Conservation (phyloP, 2,797 vertebrate species). For the Scleropages formosus region DNA sequence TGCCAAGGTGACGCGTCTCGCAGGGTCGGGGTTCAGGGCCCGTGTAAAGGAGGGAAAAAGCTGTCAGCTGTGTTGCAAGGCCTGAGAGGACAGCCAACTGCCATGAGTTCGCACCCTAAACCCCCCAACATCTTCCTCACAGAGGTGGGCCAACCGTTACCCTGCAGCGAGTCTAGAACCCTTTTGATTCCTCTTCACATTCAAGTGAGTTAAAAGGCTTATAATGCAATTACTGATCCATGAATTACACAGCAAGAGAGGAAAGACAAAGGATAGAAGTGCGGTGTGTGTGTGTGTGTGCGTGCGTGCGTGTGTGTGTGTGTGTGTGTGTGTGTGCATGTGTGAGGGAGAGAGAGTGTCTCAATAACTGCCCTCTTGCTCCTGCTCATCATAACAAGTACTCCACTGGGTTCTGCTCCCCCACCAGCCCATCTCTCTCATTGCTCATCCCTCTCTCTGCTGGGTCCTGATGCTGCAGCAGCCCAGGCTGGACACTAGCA, state of each 20-base stretch:
- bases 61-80: slow-evolving; percentile 60
- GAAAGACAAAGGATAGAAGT: not conserved
- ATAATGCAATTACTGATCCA: not conserved
- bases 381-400: slow-evolving; percentile 14
- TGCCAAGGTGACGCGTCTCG: slow-evolving; percentile 59
- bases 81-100: not conserved
- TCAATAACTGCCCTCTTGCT: slow-evolving; percentile 45
- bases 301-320: too few species aligned
- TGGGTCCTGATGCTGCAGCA: not conserved
- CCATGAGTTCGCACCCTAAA: too few species aligned
- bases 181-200: too few species aligned
- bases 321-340: too few species aligned
- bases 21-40: slow-evolving; percentile 44
- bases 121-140: too few species aligned
- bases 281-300: too few species aligned
- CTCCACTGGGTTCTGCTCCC: not conserved
- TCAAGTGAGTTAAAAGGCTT: not conserved
- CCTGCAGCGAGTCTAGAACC: too few species aligned
- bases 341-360: slow-evolving; percentile 13
- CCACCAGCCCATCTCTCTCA: not conserved
- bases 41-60: slow-evolving; percentile 38
- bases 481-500: not conserved
- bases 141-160: too few species aligned
- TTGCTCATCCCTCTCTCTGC: slow-evolving; percentile 2
- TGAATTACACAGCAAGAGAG: not conserved